Percentiles rank a stretch among this genome's conserved stretches.
Conservation (phyloP, 2,797 vertebrate species). For the Macropus fuliginosus region DNA sequence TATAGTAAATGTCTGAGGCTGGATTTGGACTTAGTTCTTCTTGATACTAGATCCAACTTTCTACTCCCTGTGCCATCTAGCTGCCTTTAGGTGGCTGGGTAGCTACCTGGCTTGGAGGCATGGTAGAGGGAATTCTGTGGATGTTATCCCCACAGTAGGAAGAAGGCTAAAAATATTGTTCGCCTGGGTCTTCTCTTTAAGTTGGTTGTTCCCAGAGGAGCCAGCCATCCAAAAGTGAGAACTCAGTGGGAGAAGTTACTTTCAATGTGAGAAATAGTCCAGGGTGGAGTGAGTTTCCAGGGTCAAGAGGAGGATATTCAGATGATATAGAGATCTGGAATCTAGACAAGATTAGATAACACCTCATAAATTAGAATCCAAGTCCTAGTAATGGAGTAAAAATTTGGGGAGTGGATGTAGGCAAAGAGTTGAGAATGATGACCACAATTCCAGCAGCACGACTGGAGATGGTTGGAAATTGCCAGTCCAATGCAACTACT, state of each 20-base stretch:
- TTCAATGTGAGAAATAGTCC: background rate
- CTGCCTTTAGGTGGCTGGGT: background rate
- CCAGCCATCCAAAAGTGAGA: background rate
- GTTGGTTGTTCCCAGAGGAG: background rate
- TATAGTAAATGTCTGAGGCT: background rate
- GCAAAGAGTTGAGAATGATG: background rate
- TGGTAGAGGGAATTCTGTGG: background rate
- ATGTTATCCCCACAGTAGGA: background rate
- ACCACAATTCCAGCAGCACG: background rate
- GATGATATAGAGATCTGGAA: background rate
- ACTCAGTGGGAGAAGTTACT: background rate
- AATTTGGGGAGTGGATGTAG: fast-evolving
- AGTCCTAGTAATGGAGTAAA: background rate
- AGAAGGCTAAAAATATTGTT: background rate
- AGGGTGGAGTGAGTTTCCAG: background rate
- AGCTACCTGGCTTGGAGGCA: background rate
- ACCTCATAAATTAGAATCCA: background rate
- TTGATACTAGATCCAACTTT: background rate
- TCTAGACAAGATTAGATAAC: background rate
- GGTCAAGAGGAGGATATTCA: background rate
- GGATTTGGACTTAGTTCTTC: background rate
- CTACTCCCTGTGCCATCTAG: background rate
- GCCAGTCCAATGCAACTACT: background rate
- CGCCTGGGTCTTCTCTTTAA: background rate
- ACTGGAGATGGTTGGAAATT: background rate